Base-by-base conservation (phyloP, 92 coral and sea anemone species). In the Porites lobata region DNA sequence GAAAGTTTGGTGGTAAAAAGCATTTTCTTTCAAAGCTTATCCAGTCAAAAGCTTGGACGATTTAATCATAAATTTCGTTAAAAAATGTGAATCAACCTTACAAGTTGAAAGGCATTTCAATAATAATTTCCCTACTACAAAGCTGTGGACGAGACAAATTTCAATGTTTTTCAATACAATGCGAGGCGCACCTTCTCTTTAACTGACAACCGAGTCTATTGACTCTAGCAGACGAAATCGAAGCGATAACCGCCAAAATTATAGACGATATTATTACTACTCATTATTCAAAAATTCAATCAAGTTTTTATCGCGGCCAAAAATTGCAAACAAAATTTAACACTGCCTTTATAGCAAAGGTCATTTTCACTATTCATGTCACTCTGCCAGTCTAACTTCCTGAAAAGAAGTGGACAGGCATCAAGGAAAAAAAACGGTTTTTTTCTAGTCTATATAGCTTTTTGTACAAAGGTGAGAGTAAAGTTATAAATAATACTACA, bases 21-120 rank as follows among this genome's bases (percentile, higher is more conserved):
- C 20, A 76, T 76, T 76, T 54, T 20, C 58, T 21, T 53, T 76
- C 43, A 53, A 76, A 76, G 80, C 80, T 19, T 20, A 63, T 76
- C 38, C 5, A 67, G 38, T 4, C 15, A 67, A 67, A 7, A 67
- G 15, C 13, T 22, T 5, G 22, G 72, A 67, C 11, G 29, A 67
- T 13, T 67, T 8, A 67, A 19, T 67, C 72, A 67, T 22, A 67
- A 22, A 38, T 10, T 8, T 67, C 38, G 50, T 7, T 2, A 26
- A 67, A 67, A 17, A 22, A 47, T 22, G 50, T 22, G 24, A 9
- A 10, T 24, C 21, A 15, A 67, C 14, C 43, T 29, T n/a, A 13
- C 18, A 64, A 54, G 13, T 10, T n/a, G 26, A 79, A 58, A 12
- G 58, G 47, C 29, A 43, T 2, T 38, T 18, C 38, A 50, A 9